A percentile compares a stretch with the other conserved stretches of the same genome.
These are phyloP conservation scores for Rhombomys opimus DNA, from an alignment of 2,113 vertebrate genomes.

Conservation along the genomic window DNA sequence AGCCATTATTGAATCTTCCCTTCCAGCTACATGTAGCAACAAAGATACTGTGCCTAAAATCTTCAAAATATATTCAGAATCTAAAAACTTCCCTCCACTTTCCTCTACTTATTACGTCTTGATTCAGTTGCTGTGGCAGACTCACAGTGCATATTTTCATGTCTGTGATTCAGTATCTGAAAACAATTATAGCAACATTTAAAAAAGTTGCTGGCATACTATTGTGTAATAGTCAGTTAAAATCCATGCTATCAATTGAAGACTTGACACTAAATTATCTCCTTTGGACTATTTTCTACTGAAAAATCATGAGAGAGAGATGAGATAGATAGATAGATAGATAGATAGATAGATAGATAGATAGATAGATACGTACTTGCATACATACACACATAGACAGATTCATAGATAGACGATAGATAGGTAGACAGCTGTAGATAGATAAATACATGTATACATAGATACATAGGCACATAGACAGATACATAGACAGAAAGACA, in stretches of 20 bases:
- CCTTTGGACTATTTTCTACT: neutral
- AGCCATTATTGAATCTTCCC: neutral
- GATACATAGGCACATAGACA: neutral
- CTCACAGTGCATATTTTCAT: too few relatives aligned
- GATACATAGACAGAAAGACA: neutral
- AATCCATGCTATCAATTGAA: neutral
- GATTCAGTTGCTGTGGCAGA: neutral
- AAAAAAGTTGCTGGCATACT: neutral
- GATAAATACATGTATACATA: neutral
- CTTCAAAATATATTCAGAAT: neutral
- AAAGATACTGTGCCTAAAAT: neutral
- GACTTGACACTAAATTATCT: neutral
- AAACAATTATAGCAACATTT: neutral
- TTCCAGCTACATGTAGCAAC: neutral
- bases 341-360: neutral
- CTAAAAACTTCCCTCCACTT: too few relatives aligned
- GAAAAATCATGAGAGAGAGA: neutral
- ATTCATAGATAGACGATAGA: neutral
- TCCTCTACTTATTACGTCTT: too few relatives aligned
- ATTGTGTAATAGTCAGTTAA: neutral
- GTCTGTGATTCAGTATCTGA: too few relatives aligned
- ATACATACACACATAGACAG: neutral
- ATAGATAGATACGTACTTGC: neutral
- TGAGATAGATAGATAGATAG: neutral
- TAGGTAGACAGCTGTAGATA: too few relatives aligned